phyloP scores from a whole-genome alignment of 2,797 vertebrate genomes.

The Melanotaenia boesemani region DNA sequence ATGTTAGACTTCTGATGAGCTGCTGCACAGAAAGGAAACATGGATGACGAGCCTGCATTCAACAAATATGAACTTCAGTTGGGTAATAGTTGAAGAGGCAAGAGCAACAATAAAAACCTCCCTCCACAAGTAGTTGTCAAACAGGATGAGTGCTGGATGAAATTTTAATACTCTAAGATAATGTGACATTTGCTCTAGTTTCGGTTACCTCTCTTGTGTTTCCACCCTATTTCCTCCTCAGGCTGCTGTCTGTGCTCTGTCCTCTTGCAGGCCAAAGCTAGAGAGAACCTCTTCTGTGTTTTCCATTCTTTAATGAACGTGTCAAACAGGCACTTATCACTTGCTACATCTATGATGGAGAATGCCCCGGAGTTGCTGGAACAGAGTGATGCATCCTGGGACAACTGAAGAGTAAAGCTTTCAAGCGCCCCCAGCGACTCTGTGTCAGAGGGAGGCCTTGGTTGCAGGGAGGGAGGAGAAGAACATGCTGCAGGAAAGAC shows the following conservation, averaged over 20 bases:
- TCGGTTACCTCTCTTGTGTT: conserved; percentile 88
- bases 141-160: background rate
- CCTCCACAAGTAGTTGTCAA: background rate
- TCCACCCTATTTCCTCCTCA: conserved; percentile 83
- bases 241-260: conserved; percentile 70
- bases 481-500: background rate
- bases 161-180: background rate
- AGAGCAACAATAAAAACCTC: background rate
- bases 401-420: conserved; percentile 85
- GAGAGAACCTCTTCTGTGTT: conserved; percentile 86
- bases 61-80: background rate
- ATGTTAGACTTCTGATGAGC: conserved; percentile 43
- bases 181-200: background rate
- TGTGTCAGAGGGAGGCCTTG: conserved; percentile 31
- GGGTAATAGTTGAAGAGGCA: background rate
- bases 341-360: conserved; percentile 94
- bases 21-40: conserved; percentile 50
- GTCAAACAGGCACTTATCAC: conserved; percentile 88
- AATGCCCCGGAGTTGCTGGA: conserved; percentile 85
- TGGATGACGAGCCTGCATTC: background rate
- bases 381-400: conserved; percentile 80
- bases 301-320: conserved; percentile 94
- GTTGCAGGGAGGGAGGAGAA: conserved; percentile 10
- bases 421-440: conserved; percentile 68
- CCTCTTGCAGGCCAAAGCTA: conserved; percentile 91